These are phyloP conservation scores for Osmoderma eremita DNA, from an alignment of 2,888 invertebrate genomes.

Conservation along the genomic window DNA sequence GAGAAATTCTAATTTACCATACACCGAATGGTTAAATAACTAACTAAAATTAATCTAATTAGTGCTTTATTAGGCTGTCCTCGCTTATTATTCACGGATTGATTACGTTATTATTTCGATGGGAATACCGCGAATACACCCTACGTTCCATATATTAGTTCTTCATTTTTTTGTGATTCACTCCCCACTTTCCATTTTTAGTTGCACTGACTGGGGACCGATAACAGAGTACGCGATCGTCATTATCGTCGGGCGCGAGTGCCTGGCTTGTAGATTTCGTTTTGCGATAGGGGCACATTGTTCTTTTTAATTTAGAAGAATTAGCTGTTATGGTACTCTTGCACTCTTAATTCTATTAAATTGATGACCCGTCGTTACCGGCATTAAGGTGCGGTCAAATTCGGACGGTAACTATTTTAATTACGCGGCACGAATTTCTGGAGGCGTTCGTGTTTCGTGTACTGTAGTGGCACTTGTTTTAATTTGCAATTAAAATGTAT, in stretches of 20 bases:
- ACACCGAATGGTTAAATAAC: slow-evolving; percentile 32
- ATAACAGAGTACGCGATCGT: slow-evolving; percentile 23
- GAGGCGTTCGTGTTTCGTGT: not conserved
- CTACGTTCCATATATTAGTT: slow-evolving; percentile 1
- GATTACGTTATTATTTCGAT: slow-evolving; percentile 41
- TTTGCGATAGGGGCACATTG: slow-evolving; percentile 24
- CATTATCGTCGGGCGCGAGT: slow-evolving; percentile 15
- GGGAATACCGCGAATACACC: slow-evolving; percentile 8
- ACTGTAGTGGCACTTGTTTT: slow-evolving; percentile 1
- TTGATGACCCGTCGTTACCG: slow-evolving; percentile 21
- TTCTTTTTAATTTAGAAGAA: slow-evolving; percentile 37
- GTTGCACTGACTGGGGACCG: slow-evolving; percentile 13
- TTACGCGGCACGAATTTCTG: not conserved
- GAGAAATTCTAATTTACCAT: not conserved
- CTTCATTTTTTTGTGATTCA: slow-evolving; percentile 16
- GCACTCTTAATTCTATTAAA: slow-evolving; percentile 33
- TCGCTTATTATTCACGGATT: slow-evolving; percentile 45
- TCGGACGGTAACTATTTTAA: slow-evolving; percentile 18
- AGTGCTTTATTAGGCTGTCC: slow-evolving; percentile 48
- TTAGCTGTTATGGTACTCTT: slow-evolving; percentile 26
- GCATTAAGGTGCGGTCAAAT: slow-evolving; percentile 14
- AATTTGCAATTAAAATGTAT: slow-evolving; percentile 12
- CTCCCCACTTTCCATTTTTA: slow-evolving; percentile 9
- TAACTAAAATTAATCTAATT: slow-evolving; percentile 49
- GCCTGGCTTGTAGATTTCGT: slow-evolving; percentile 24